phyloP scores from a whole-genome alignment of 2,888 invertebrate species.

The Drosophila tanythrix region DNA sequence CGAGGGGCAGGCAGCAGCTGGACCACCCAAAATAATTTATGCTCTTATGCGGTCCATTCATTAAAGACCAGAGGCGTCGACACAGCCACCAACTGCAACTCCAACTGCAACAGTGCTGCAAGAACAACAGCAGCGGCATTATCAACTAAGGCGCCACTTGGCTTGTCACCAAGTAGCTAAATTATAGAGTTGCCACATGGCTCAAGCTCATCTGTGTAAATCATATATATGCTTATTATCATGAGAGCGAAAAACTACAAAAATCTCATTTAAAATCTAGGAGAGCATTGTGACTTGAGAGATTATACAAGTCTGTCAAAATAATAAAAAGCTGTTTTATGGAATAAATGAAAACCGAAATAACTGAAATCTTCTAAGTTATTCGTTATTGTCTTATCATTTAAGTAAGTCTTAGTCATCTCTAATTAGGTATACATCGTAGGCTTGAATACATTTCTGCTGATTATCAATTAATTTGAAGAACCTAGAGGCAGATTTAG shows the following conservation, averaged over 20 bases:
- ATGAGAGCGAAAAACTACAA: not conserved
- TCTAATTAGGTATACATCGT: fast-evolving
- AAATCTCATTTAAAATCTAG: not conserved
- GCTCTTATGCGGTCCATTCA: conserved; percentile 70
- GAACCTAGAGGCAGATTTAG: not conserved
- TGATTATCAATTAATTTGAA: not conserved
- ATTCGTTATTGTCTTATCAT: not conserved
- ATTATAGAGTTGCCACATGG: conserved; percentile 55
- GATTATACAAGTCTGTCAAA: not conserved
- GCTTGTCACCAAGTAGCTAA: conserved; percentile 53
- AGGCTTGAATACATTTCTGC: not conserved
- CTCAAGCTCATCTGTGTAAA: conserved; percentile 34
- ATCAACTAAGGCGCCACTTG: conserved; percentile 15
- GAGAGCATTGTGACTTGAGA: not conserved
- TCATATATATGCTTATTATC: conserved; percentile 14
- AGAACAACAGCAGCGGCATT: not conserved
- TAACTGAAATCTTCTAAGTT: not conserved
- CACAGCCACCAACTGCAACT: conserved; percentile 2
- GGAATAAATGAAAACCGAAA: not conserved
- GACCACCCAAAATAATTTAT: conserved; percentile 65
- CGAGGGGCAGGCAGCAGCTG: conserved; percentile 3
- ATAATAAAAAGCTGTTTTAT: not conserved
- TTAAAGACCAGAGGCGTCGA: conserved; percentile 52
- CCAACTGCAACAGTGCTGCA: not conserved
- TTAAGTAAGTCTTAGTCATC: not conserved